Conservation (phyloP, 2,797 vertebrate species). For the Oophaga sylvatica region DNA sequence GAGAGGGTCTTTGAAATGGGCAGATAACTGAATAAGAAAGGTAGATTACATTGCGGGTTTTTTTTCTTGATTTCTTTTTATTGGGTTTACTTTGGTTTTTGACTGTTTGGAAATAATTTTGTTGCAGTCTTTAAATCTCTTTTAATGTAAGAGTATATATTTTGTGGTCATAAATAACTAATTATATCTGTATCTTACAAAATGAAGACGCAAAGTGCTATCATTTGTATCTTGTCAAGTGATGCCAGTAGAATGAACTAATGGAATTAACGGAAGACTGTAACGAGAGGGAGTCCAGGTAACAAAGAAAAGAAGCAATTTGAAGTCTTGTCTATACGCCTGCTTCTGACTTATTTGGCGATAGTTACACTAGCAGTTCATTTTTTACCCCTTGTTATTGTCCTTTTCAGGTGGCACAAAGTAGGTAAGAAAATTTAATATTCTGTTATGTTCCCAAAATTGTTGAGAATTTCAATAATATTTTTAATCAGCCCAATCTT, state of each 20-base stretch:
- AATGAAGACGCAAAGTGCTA: background rate
- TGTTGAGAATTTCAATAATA: background rate
- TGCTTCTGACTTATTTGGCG: background rate
- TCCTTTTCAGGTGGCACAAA: background rate
- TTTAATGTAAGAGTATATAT: conserved; percentile 33
- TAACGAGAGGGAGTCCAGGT: background rate
- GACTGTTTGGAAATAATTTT: conserved; percentile 26
- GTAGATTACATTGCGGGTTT: conserved; percentile 49
- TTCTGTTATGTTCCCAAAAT: background rate
- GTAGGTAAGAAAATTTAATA: background rate
- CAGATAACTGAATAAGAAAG: conserved; percentile 56
- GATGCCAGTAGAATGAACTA: background rate
- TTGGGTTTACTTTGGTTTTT: conserved; percentile 31
- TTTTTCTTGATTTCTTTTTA: conserved; percentile 17
- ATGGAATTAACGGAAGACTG: background rate
- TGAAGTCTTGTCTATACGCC: background rate
- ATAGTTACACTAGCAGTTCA: background rate
- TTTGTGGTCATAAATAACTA: background rate
- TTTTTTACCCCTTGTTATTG: background rate
- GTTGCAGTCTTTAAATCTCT: background rate
- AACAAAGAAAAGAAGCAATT: background rate
- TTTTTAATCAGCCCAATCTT: background rate
- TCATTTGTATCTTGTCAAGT: conserved; percentile 9
- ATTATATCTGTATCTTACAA: background rate
- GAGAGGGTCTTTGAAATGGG: conserved; percentile 64